phyloP scores from a whole-genome alignment of 53 echinoderm and acorn worm species.

The Luidia sarsii region DNA sequence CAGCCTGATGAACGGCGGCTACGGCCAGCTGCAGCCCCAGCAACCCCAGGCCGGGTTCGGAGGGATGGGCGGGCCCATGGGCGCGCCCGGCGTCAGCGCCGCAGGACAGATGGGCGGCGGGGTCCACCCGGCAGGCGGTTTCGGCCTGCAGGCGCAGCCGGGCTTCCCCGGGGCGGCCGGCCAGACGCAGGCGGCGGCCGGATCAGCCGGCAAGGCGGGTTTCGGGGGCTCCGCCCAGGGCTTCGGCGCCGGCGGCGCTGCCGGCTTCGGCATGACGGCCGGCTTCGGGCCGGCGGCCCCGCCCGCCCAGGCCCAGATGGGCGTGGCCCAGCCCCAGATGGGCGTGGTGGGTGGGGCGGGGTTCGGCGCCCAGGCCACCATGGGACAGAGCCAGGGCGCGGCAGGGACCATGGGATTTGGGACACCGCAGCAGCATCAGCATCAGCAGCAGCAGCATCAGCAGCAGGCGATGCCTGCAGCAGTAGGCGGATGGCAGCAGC shows the following conservation, averaged over 20 bases:
- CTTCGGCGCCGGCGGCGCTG: not conserved
- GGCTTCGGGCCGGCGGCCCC: too few relatives aligned
- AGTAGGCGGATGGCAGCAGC: slow-evolving; percentile 39
- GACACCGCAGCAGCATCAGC: slow-evolving; percentile 11
- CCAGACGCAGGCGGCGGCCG: slow-evolving; percentile 18
- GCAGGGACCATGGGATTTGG: slow-evolving; percentile 34
- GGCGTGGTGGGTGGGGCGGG: slow-evolving; percentile 12
- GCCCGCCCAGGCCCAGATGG: slow-evolving; percentile 35
- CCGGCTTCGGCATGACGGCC: slow-evolving; percentile 13
- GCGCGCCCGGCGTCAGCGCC: not conserved
- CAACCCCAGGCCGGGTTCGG: slow-evolving; percentile 29
- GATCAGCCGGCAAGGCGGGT: slow-evolving; percentile 14
- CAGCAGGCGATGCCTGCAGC: slow-evolving; percentile 13
- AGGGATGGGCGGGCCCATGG: slow-evolving; percentile 21
- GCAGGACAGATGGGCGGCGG: slow-evolving; percentile 50
- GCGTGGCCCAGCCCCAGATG: slow-evolving; percentile 39
- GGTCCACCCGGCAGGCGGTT: slow-evolving; percentile 6
- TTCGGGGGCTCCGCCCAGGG: slow-evolving; percentile 21
- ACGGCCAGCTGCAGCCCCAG: slow-evolving; percentile 31
- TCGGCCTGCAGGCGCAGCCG: slow-evolving; percentile 41
- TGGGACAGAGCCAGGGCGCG: slow-evolving; percentile 26
- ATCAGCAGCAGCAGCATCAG: too few relatives aligned
- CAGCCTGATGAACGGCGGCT: slow-evolving; percentile 54
- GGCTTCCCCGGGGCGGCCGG: slow-evolving; percentile 12
- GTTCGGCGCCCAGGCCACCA: slow-evolving; percentile 20